A percentile compares a stretch with the other conserved stretches of the same genome.
Evolutionary conservation across 2,113 vertebrate genomes (phyloP).

Genomic region (Platysteira castanea): DNA sequence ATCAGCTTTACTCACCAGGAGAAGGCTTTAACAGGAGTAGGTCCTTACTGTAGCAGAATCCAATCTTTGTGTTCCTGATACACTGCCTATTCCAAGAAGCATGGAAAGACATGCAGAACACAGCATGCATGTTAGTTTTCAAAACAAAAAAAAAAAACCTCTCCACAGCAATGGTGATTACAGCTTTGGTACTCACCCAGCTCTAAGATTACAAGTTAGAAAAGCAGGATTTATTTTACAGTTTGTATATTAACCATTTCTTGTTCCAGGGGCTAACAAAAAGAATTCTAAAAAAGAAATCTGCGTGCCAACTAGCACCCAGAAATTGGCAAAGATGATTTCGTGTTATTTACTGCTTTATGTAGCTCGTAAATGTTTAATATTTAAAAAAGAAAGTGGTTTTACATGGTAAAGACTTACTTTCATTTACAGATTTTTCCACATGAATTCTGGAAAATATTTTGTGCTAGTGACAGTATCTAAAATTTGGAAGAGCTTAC

Average conservation of each 20-base stretch:
- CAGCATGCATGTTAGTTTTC: constrained; percentile 86
- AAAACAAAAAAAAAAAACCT: neutral
- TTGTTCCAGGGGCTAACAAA: neutral
- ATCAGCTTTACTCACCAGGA: constrained; percentile 76
- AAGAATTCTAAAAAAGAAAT: neutral
- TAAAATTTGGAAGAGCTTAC: neutral
- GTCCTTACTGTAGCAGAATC: constrained; percentile 96
- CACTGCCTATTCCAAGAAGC: constrained; percentile 79
- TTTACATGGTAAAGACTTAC: neutral
- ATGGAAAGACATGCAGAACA: constrained; percentile 83
- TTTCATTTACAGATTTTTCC: neutral
- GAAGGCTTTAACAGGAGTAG: constrained; percentile 92
- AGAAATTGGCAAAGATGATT: neutral
- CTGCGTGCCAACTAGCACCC: neutral
- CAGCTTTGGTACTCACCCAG: neutral
- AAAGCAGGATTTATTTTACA: neutral
- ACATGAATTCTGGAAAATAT: neutral
- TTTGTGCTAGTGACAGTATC: neutral
- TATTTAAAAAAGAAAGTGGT: neutral
- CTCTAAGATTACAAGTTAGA: neutral
- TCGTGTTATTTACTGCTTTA: neutral
- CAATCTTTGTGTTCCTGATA: constrained; percentile 91
- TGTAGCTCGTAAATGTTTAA: neutral
- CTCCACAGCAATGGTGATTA: neutral
- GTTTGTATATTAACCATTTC: neutral